phyloP scores from a whole-genome alignment of 2,113 vertebrate genomes.

The Leuciscus idus region DNA sequence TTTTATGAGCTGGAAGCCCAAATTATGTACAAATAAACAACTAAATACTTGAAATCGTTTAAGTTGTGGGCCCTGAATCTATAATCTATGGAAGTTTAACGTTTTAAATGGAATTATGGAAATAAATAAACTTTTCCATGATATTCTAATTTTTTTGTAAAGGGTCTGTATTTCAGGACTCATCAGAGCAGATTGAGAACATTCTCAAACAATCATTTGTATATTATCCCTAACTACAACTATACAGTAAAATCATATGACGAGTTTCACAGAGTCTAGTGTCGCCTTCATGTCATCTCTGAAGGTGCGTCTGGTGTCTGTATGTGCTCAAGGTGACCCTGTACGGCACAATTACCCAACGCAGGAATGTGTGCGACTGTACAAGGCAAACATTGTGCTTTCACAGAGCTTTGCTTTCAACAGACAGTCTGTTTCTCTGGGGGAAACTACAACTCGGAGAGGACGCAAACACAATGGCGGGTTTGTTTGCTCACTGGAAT shows the following conservation, averaged over 20 bases:
- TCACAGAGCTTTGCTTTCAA: conserved; percentile 58
- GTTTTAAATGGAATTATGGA: too few relatives aligned
- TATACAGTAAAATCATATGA: not conserved
- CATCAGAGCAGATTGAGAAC: not conserved
- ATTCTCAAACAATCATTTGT: not conserved
- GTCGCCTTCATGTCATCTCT: too few relatives aligned
- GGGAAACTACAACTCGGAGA: conserved; percentile 22
- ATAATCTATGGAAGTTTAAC: too few relatives aligned
- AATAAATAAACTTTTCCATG: too few relatives aligned
- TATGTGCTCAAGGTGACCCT: conserved; percentile 60
- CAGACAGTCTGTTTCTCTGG: conserved; percentile 62
- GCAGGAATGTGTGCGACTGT: conserved; percentile 57
- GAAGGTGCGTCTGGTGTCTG: not conserved
- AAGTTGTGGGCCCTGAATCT: too few relatives aligned
- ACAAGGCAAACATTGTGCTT: conserved; percentile 55
- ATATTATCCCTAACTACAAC: not conserved
- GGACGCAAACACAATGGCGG: conserved; percentile 61
- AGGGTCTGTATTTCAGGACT: not conserved
- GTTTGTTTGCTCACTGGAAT: conserved; percentile 64
- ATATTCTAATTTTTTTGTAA: too few relatives aligned
- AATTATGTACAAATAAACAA: too few relatives aligned
- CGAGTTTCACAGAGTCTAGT: not conserved
- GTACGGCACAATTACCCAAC: conserved; percentile 58
- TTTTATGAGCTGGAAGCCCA: too few relatives aligned
- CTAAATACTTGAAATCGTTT: too few relatives aligned